Evolutionary conservation across 2,113 vertebrate genomes (phyloP), one percentile per base, ranked within the genome.

Genomic region (Eptesicus fuscus): DNA sequence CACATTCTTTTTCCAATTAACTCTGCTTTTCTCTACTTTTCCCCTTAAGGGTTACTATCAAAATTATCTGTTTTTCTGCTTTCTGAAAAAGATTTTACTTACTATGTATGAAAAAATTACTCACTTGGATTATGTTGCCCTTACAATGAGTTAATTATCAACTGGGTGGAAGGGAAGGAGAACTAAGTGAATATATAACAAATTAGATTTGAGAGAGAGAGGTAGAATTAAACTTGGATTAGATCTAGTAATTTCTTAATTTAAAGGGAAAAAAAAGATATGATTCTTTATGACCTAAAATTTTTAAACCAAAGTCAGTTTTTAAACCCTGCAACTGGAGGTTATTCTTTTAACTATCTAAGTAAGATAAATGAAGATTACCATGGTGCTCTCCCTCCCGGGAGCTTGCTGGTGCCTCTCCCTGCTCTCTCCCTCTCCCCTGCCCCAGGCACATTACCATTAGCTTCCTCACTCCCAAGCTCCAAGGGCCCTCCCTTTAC

Each of bases 91-190:
- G 35, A 83, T 89, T 96, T 89, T 92, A n/a, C 17, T 94, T 91
- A 74, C 35, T 79, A 16, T 79, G 23, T 69, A 3, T 78, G 42
- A 37, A 76, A 90, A 94, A 85, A 90, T 82, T 44, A 59, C 14
- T 74, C n/a, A 32, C 2, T 67, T 95, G 65, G 69, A 65, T 83
- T 83, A 53, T 94, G 73, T 93, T 94, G 80, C 56, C 47, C 40
- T 95, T 82, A 80, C 22, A 63, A 13, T 84, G 78, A 90, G 89
- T 96, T 97, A 95, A 96, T 95, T 83, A 91, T 95, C 63, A 93
- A 51, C 79, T 65, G 23, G 44, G 20, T 12, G 37, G 44, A 35
- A 56, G 53, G 32, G 40, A 80, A 63, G 79, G 86, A 86, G 83
- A 90, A 89, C 83, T 79, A 80, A 56, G 70, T 65, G 44, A 67